Evolutionary conservation across 2,888 invertebrate genomes (phyloP).

Genomic region (Amblyteles armatorius): DNA sequence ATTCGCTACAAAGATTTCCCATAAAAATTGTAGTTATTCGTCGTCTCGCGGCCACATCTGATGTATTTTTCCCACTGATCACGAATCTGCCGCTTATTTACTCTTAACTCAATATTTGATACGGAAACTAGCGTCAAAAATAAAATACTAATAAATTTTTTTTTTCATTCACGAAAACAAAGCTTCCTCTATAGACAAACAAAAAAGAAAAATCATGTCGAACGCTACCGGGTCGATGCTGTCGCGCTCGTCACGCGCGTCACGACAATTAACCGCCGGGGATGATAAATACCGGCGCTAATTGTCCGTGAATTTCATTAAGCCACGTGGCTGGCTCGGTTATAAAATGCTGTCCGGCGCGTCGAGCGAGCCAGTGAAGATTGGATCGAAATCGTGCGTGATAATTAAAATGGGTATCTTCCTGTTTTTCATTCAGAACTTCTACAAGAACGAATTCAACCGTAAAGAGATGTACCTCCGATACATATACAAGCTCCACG

Average conservation of each 20-base stretch:
- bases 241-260: constrained; percentile 5
- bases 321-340: constrained; percentile 28
- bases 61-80: too few species aligned
- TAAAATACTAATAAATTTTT: too few species aligned
- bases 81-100: too few species aligned
- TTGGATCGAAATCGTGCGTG: not conserved
- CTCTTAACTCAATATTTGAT: too few species aligned
- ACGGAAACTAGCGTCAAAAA: too few species aligned
- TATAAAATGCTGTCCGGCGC: not conserved
- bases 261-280: constrained; percentile 16
- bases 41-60: too few species aligned
- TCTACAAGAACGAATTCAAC: constrained; percentile 98
- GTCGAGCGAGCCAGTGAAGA: not conserved
- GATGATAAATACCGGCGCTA: constrained; percentile 57
- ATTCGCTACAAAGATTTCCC: too few species aligned
- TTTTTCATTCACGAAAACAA: not conserved
- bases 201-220: not conserved
- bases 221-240: not conserved
- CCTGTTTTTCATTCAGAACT: constrained; percentile 88
- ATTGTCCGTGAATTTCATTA: constrained; percentile 66
- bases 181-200: not conserved
- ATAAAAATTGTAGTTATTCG: too few species aligned
- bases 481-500: constrained; percentile 97
- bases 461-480: constrained; percentile 97
- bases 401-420: constrained; percentile 71